Evolutionary conservation across 2,888 invertebrate species (phyloP).

Genomic region (Apotomis turbidana): DNA sequence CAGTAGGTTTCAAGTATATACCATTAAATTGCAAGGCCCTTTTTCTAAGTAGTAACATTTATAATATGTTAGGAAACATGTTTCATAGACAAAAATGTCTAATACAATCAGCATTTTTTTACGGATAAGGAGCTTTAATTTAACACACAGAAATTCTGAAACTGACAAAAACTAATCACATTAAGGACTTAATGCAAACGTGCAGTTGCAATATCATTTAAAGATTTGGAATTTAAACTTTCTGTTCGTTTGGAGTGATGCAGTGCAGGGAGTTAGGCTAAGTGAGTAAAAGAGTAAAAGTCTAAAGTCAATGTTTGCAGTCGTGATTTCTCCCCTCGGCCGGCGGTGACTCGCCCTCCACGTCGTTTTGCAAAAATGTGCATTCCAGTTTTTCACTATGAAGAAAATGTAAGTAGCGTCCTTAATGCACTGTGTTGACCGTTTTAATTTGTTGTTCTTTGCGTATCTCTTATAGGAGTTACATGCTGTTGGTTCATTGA

Average conservation of each 20-base stretch:
- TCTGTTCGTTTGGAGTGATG: constrained; percentile 71
- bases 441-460: constrained; percentile 35
- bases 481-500: constrained; percentile 9
- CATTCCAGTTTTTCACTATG: constrained; percentile 52
- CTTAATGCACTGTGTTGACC: constrained; percentile 24
- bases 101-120: too few species aligned
- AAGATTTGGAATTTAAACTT: constrained; percentile 69
- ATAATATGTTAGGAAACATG: too few species aligned
- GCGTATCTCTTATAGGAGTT: constrained; percentile 1
- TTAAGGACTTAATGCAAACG: constrained; percentile 31
- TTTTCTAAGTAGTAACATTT: too few species aligned
- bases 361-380: constrained; percentile 55
- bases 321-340: constrained; percentile 76
- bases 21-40: too few species aligned
- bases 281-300: constrained; percentile 82
- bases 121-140: too few species aligned
- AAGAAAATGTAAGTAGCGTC: constrained; percentile 32
- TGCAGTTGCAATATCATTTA: constrained; percentile 66
- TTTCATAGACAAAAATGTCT: too few species aligned
- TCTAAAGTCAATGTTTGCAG: constrained; percentile 82
- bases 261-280: constrained; percentile 74
- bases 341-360: constrained; percentile 58
- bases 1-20: too few species aligned
- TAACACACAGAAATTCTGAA: neutral
- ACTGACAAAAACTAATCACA: constrained; percentile 1